Conservation (phyloP, 2,888 invertebrate genomes). For the Xanthorhoe designata region DNA sequence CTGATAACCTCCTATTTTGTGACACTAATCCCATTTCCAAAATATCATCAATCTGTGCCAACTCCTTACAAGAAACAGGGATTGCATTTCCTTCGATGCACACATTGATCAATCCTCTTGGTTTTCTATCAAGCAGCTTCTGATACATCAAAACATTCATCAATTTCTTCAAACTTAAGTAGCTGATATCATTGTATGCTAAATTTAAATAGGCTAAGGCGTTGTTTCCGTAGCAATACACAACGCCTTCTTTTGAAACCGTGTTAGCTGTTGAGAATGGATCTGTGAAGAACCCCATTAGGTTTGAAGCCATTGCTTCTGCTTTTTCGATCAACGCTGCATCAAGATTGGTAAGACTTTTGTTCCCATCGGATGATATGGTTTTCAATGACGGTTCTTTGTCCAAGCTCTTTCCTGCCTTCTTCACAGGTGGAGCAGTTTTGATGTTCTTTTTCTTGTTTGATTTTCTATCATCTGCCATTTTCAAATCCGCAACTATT, state of each 20-base stretch:
- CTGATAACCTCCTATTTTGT: background rate
- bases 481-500: conserved; percentile 47
- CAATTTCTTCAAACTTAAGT: conserved; percentile 54
- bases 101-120: conserved; percentile 62
- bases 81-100: conserved; percentile 64
- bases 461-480: conserved; percentile 47
- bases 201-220: conserved; percentile 61
- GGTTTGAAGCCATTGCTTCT: conserved; percentile 43
- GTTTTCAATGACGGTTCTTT: conserved; percentile 20
- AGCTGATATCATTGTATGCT: conserved; percentile 63
- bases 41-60: conserved; percentile 52
- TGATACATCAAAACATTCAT: conserved; percentile 56
- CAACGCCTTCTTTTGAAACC: conserved; percentile 40
- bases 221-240: conserved; percentile 63
- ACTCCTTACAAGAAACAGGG: conserved; percentile 58
- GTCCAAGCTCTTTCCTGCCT: conserved; percentile 30
- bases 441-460: conserved; percentile 43
- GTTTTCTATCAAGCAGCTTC: conserved; percentile 49
- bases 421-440: conserved; percentile 12
- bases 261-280: conserved; percentile 53
- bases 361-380: conserved; percentile 40
- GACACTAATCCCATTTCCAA: conserved; percentile 36
- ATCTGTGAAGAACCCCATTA: conserved; percentile 54
- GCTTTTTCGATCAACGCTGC: conserved; percentile 52
- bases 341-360: conserved; percentile 45